phyloP scores from a whole-genome alignment of 92 coral and sea anemone species.

The Porites cylindrica region DNA sequence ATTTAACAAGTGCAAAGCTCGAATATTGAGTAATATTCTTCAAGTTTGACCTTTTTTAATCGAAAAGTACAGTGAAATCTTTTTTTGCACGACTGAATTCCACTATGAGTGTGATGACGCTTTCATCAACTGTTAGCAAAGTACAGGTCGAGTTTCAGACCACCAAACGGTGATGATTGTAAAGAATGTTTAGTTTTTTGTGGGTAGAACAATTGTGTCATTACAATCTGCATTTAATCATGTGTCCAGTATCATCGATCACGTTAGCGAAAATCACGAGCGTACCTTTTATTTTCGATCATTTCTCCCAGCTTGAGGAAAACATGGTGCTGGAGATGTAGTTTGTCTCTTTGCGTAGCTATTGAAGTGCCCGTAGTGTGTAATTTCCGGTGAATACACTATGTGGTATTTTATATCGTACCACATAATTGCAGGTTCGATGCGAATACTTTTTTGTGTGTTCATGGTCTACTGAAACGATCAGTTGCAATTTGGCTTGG shows the following conservation, averaged over 20 bases:
- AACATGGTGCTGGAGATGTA: neutral
- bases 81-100: slow-evolving; percentile 32
- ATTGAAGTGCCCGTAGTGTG: slow-evolving; percentile 18
- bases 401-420: slow-evolving; percentile 12
- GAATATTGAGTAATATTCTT: neutral
- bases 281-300: neutral
- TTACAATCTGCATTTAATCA: slow-evolving; percentile 8
- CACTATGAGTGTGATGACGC: neutral
- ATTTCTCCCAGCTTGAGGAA: slow-evolving; percentile 34
- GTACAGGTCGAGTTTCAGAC: slow-evolving; percentile 21
- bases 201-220: slow-evolving; percentile 1
- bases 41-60: slow-evolving; percentile 3
- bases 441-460: slow-evolving; percentile 9
- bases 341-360: neutral
- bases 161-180: neutral
- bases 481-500: slow-evolving; percentile 33
- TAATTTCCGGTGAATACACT: slow-evolving; percentile 45
- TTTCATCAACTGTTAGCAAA: slow-evolving; percentile 4
- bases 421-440: neutral
- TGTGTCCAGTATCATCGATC: neutral
- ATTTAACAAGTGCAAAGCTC: neutral
- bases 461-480: slow-evolving; percentile 26
- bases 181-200: neutral
- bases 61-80: neutral
- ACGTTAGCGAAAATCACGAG: neutral